Evolutionary conservation across 2,797 vertebrate genomes (phyloP), one percentile per base, ranked within the genome.

Genomic region (Gymnodraco acuticeps): DNA sequence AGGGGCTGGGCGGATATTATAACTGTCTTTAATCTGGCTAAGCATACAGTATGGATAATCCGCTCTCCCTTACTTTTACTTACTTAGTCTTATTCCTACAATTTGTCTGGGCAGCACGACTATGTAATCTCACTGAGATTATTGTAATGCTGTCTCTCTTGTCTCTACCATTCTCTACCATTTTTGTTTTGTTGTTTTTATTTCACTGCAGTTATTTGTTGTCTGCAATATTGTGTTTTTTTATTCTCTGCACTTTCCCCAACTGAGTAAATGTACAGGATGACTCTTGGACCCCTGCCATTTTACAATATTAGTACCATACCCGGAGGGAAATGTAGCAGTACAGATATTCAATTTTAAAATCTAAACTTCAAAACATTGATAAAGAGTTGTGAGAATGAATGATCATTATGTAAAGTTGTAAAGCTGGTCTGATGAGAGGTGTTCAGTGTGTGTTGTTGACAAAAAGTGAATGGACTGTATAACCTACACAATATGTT

Each of bases 11-110:
- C 75, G 84, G 73, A 86, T 86, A 70, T 80, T 85, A 74, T 82
- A 81, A 80, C 75, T 77, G 77, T 83, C 70, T 89, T 81, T 91
- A 88, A 92, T 93, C 90, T 85, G 80, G 65, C 88, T 90, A 85
- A 87, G 81, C 78, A 83, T 84, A 84, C 73, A 77, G 81, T 74
- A 78, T 78, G 70, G 74, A 85, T 91, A 87, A 92, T 90, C 88
- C 67, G 5, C 73, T 70, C 67, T 76, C 56, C 50, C 51, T 84
- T 65, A 81, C 59, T 86, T 85, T 70, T 72, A 78, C 72, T 86
- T 67, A 82, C 65, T 74, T 47, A 27, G 47, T 74, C 64, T 82
- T 81, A 82, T 75, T 87, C 54, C 73, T 81, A 64, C 70, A 62
- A 60, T 85, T 85, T 79, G 46, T 75, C 63, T 65, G 80, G 16